Evolutionary conservation across 2,113 vertebrate genomes (phyloP), one percentile per base, ranked within the genome.

Genomic region (Arenaria interpres): DNA sequence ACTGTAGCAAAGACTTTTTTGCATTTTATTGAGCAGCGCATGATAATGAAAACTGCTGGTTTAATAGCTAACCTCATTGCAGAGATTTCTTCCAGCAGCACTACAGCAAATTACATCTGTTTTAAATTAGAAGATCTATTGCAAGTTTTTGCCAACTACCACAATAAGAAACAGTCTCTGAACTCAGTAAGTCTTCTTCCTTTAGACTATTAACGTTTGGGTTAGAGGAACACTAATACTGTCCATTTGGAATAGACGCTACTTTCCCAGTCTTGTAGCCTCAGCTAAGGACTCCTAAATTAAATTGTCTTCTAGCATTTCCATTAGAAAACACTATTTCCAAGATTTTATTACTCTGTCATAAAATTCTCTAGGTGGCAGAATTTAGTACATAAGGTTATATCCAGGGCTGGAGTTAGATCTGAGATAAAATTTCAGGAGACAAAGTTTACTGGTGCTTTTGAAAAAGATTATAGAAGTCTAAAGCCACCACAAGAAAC

Each of bases 51-150:
- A 95, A 76, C 35, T 51, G 66, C 86, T 81, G 46, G 73, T 92
- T 89, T 87, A 87, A 82, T 72, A 56, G 73, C 77, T 67, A 71
- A 77, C 77, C 69, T 79, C 62, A 67, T 82, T 85, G 77, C 81
- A 73, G 62, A 78, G 83, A 54, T 92, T 69, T 88, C 80, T 94
- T 89, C 77, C 71, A 95, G 89, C 91, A 88, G 66, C 63, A 43
- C 81, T 68, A 60, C 74, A 68, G 33, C 73, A 82, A 91, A 96
- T 85, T 79, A 24, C 62, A 32, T 85, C 89, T 75, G 85, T 57
- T 78, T 79, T 54, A 62, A 95, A 83, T 79, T 60, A 71, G 13
- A 37, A 82, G 77, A 66, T 82, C 77, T 79, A 7, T 7, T 63
- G 53, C n/a, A 48, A 75, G 73, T 13, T 85, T 85, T 54, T 91